Evolutionary conservation across 2,113 vertebrate species (phyloP), one percentile per base, ranked within the genome.

Genomic region (Alexandromys fortis): DNA sequence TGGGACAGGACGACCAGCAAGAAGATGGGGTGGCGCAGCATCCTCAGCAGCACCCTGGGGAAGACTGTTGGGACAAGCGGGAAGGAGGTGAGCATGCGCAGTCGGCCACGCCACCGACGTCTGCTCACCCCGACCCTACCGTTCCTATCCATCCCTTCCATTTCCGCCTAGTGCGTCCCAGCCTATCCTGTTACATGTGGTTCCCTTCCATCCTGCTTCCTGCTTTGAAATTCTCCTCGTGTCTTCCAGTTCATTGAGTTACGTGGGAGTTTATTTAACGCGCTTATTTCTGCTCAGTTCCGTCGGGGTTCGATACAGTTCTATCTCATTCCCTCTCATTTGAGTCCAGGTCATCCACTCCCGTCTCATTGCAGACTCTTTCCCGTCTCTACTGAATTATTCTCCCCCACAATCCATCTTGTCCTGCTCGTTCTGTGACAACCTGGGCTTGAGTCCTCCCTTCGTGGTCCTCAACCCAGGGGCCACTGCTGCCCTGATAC

Each of bases 1-100:
- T 99, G 99, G 0, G 99, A 99, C 98, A 99, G 96, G 72, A 99
- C 99, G 97, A 99, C 99, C 97, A 99, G 97, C 91, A 99, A 98
- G 97, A 98, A 99, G 92, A 99, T 96, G 0, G 99, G 99, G 49
- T 98, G 99, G 11, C 97, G 96, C 92, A 99, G 96, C 0, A 98
- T 99, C 96, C 99, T 98, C 93, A 99, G 70, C 42, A 99, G 97
- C 22, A 99, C 99, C 12, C 87, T 70, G 0, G 99, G 99, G 14
- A 99, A 99, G 93, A 98, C 99, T 99, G 98, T 75, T 67, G 89
- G n/a, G 89, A 45, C 33, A 30, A 85, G 28, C 1, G 26, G 72
- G 58, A 45, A 73, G 83, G 68, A 19, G 17, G 49, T 94, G 42
- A 89, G 52, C 8, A 52, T 0, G 47, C 21, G 38, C 33, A 42